Evolutionary conservation across 1,140 invertebrate species (phyloP), one percentile per base, ranked within the genome.

Genomic region (Conus ventricosus): DNA sequence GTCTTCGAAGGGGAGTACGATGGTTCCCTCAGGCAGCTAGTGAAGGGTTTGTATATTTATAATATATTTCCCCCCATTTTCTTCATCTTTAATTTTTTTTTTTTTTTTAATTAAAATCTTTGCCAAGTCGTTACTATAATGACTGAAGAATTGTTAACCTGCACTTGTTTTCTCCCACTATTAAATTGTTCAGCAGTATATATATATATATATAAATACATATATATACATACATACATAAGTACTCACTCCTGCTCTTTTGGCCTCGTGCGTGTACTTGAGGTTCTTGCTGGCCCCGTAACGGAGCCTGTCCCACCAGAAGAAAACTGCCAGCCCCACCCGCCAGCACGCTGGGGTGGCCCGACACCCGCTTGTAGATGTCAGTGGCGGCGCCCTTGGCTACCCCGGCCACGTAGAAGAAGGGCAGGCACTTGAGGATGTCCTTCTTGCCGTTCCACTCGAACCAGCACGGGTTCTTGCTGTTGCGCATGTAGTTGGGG

Each of bases 241-340:
- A 71, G 20, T 20, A 6, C 85, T 80, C 27, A 87, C 85, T 2
- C 20, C 39, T 5, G 85, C n/a, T 7, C 85, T 75, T 51, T 27
- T 76, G 39, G 54, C 71, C 25, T 87, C 85, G 5, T 57, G 15
- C 4, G 85, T 87, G 54, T 78, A 87, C 54, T 78, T 75, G 39
- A 87, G 75, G 7, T 25, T 55, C 20, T 67, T 53, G 54, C 71
- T 76, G 7, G 85, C 85, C 4, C 85, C 85, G 71, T 87, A 87
- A 3, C 85, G 67, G 39, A 78, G 54, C 1, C 85, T 23, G 85
- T 87, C 85, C 85, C 85, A 80, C 85, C 85, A 87, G 54, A 53
- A 57, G 53, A 80, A 87, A 23, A 39, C 23, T 96, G 87, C 98
- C 95, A 4, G 90, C 90, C 11, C 71, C 51, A 57, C 92, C 92